These are phyloP conservation scores for Brachionus koreanus DNA, from an alignment of 1,140 invertebrate genomes.

Conservation along the genomic window DNA sequence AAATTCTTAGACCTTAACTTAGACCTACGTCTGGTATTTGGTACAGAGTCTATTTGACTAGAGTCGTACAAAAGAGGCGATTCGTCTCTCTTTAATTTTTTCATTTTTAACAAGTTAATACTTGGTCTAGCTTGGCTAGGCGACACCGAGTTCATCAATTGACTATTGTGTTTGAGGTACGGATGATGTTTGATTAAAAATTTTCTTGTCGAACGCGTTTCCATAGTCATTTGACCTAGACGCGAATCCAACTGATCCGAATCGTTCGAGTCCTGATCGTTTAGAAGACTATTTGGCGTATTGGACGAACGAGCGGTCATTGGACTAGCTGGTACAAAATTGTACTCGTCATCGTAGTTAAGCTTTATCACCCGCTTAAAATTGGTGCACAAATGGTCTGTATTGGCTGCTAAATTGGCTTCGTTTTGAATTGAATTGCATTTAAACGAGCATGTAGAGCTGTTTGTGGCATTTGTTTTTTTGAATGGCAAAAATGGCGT, in stretches of 20 bases:
- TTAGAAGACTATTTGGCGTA: background rate
- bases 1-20: background rate
- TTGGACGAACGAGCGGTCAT: background rate
- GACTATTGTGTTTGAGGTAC: conserved; percentile 10
- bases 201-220: conserved; percentile 38
- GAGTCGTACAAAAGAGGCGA: background rate
- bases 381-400: conserved; percentile 35
- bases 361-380: conserved; percentile 23
- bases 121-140: conserved; percentile 21
- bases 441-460: background rate
- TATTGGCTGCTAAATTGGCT: background rate
- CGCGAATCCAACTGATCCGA: conserved; percentile 12
- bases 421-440: background rate
- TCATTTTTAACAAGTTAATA: conserved; percentile 44
- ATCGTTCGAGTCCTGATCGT: background rate
- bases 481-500: conserved; percentile 41
- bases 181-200: conserved; percentile 45
- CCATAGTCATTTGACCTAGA: conserved; percentile 31
- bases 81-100: conserved; percentile 6
- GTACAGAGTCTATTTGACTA: background rate
- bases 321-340: background rate
- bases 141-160: background rate
- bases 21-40: background rate
- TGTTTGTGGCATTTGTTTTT: background rate
- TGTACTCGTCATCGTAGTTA: background rate